Conservation (phyloP, 2,888 invertebrate species). For the Aromia moschata region DNA sequence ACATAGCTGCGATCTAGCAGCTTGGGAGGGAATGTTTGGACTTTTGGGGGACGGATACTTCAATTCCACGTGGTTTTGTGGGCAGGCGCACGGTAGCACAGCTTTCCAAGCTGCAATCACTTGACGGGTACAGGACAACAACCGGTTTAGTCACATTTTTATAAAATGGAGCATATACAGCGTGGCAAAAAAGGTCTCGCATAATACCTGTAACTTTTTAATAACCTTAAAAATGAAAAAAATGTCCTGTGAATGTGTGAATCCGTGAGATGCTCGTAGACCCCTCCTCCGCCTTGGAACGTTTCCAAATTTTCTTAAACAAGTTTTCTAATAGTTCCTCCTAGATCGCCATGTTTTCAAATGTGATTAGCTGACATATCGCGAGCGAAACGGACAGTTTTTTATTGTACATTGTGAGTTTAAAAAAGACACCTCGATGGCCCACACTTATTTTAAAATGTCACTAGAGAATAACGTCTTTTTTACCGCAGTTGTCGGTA, state of each 20-base stretch:
- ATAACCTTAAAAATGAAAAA: too few relatives aligned
- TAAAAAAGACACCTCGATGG: neutral
- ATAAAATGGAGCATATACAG: too few relatives aligned
- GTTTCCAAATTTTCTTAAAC: neutral
- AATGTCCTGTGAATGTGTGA: too few relatives aligned
- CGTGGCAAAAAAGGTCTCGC: too few relatives aligned
- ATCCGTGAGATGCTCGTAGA: neutral
- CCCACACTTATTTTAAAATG: neutral
- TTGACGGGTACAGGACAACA: too few relatives aligned
- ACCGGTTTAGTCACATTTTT: too few relatives aligned
- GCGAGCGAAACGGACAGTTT: neutral
- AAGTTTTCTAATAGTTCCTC: neutral
- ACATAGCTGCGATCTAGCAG: conserved; percentile 30
- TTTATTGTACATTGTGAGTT: neutral
- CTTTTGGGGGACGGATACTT: too few relatives aligned
- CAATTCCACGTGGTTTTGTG: too few relatives aligned
- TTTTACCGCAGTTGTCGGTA: conserved; percentile 8
- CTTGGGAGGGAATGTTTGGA: neutral
- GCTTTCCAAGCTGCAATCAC: too few relatives aligned
- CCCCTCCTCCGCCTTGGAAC: neutral
- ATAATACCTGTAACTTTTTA: too few relatives aligned
- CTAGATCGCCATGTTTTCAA: conserved; percentile 6
- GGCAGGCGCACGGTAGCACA: too few relatives aligned
- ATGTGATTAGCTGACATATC: too few relatives aligned
- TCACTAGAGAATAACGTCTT: conserved; percentile 10